A percentile compares a stretch with the other conserved stretches of the same genome.
Evolutionary conservation across 2,797 vertebrate species (phyloP).

Genomic region (Oceanodroma leucorhoa): DNA sequence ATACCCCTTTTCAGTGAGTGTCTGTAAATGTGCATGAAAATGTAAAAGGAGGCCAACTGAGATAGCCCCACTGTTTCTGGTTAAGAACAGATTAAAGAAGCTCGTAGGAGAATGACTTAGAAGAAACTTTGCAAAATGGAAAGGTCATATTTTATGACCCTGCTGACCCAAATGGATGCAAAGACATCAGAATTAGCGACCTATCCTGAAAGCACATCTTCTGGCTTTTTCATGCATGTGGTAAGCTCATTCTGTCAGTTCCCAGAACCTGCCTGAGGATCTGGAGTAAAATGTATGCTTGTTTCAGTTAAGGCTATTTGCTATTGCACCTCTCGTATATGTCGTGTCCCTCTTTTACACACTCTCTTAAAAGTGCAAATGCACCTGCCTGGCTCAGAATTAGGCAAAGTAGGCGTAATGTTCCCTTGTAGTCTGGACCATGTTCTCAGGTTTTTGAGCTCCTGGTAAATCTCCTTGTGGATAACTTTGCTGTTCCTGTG

Average conservation of each 20-base stretch:
- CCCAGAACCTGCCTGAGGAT: neutral
- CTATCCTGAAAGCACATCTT: neutral
- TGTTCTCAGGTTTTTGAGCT: neutral
- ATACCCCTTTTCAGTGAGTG: neutral
- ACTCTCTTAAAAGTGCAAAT: neutral
- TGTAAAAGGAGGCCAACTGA: conserved; percentile 24
- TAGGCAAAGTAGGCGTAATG: neutral
- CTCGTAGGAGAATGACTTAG: conserved; percentile 20
- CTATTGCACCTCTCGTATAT: rapidly evolving
- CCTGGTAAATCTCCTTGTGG: neutral
- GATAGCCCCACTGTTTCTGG: neutral
- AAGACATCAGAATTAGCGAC: conserved; percentile 28
- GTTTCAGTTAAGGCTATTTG: neutral
- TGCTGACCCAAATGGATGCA: conserved; percentile 47
- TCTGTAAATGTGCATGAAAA: neutral
- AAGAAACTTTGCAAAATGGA: conserved; percentile 45
- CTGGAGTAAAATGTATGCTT: neutral
- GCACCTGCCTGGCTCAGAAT: neutral
- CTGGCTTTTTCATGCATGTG: neutral
- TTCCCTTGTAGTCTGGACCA: neutral
- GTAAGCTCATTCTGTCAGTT: neutral
- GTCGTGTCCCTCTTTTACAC: neutral
- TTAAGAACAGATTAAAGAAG: conserved; percentile 34
- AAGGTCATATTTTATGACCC: conserved; percentile 36
- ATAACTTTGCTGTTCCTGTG: neutral